These are phyloP conservation scores for Nannospalax galili DNA, from an alignment of 2,113 vertebrate genomes.

Conservation along the genomic window DNA sequence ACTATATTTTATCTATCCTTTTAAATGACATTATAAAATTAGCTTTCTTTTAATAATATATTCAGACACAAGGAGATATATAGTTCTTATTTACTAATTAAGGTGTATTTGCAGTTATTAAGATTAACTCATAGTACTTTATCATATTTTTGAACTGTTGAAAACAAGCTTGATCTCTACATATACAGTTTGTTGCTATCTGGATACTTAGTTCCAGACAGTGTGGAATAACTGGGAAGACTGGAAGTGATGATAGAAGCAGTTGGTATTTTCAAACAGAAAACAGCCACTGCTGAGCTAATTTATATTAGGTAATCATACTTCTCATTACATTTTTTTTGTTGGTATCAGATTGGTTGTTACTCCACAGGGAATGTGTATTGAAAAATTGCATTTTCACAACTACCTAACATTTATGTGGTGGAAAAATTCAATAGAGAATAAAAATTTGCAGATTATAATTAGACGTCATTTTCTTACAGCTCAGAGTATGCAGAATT, in stretches of 20 bases:
- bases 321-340: constrained; percentile 79
- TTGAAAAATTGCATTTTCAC: constrained; percentile 73
- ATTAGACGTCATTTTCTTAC: background rate
- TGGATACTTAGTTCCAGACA: background rate
- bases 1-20: constrained; percentile 53
- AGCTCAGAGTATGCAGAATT: background rate
- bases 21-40: constrained; percentile 57
- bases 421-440: constrained; percentile 69
- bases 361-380: constrained; percentile 74
- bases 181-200: constrained; percentile 7
- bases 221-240: background rate
- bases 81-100: background rate
- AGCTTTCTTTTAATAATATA: background rate
- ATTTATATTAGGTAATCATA: constrained; percentile 81
- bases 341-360: constrained; percentile 73
- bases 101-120: background rate
- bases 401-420: constrained; percentile 70
- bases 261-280: constrained; percentile 77
- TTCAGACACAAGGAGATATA: background rate
- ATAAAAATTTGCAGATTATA: constrained; percentile 40
- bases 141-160: background rate
- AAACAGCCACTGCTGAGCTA: constrained; percentile 76
- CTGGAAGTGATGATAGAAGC: constrained; percentile 70
- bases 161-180: constrained; percentile 16
- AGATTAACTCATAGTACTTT: constrained; percentile 25